Conservation (phyloP, 2,888 invertebrate species). For the Keiferia lycopersicella region DNA sequence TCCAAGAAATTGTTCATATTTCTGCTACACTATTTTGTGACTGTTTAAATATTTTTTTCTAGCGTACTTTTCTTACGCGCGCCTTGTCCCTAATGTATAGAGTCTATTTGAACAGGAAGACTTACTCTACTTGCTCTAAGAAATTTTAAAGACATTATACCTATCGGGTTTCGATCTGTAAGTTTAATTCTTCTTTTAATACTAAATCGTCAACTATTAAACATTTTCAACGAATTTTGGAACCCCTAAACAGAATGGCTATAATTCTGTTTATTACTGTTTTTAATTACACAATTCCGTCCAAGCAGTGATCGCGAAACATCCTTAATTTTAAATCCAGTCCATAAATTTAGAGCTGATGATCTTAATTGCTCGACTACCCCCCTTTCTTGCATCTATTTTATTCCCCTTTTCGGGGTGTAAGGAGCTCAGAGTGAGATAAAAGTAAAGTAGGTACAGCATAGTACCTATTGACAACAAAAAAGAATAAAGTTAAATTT, state of each 20-base stretch:
- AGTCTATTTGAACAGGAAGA: too few species aligned
- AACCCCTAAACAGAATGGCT: neutral
- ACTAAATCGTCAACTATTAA: neutral
- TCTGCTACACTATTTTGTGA: neutral
- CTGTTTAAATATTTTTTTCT: too few species aligned
- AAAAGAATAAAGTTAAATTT: too few species aligned
- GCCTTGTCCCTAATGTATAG: too few species aligned
- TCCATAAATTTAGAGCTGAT: slow-evolving; percentile 55
- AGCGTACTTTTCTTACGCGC: too few species aligned
- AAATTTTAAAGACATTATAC: too few species aligned
- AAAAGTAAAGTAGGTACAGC: too few species aligned
- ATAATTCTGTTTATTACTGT: slow-evolving; percentile 31
- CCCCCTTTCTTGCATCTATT: slow-evolving; percentile 48
- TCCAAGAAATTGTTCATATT: neutral
- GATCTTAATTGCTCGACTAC: slow-evolving; percentile 60
- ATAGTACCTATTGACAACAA: too few species aligned
- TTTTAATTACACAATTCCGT: slow-evolving; percentile 28
- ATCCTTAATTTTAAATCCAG: slow-evolving; percentile 48
- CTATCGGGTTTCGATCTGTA: too few species aligned
- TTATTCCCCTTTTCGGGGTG: slow-evolving; percentile 55
- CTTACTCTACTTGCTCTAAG: too few species aligned
- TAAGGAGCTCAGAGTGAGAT: slow-evolving; percentile 38
- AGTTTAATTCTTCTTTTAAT: too few species aligned
- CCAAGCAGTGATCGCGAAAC: slow-evolving; percentile 37
- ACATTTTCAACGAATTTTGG: neutral